Percentiles rank a stretch among this genome's conserved stretches.
These are phyloP conservation scores for Timandra comae DNA, from an alignment of 2,888 invertebrate genomes.

Conservation along the genomic window DNA sequence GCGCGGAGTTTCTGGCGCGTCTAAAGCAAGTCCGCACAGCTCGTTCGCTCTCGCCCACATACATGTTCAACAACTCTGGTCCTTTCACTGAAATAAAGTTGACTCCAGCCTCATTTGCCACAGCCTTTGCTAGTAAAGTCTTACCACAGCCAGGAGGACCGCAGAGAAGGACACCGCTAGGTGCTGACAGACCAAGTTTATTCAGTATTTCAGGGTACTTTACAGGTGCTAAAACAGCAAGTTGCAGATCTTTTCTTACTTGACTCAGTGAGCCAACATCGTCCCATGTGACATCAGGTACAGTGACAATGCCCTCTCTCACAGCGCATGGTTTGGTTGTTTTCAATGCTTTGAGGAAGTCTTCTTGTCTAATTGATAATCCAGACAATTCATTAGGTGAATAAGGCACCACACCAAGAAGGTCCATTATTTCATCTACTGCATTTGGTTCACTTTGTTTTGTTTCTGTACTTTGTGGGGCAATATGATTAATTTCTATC, in stretches of 20 bases:
- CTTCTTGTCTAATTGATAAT: slow-evolving; percentile 83
- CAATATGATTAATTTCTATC: slow-evolving; percentile 28
- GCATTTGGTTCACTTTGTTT: slow-evolving; percentile 36
- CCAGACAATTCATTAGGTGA: slow-evolving; percentile 78
- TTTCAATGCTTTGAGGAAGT: slow-evolving; percentile 87
- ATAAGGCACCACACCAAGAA: slow-evolving; percentile 82
- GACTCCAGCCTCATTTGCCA: slow-evolving; percentile 98
- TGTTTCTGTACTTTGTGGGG: slow-evolving; percentile 17
- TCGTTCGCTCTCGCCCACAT: slow-evolving; percentile 98
- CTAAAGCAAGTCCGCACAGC: slow-evolving; percentile 97
- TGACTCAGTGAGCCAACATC: slow-evolving; percentile 95
- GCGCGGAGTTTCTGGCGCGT: slow-evolving; percentile 94
- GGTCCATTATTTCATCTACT: slow-evolving; percentile 75
- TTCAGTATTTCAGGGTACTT: slow-evolving; percentile 88
- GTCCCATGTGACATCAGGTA: slow-evolving; percentile 98
- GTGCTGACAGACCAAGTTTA: slow-evolving; percentile 85
- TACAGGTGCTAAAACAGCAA: slow-evolving; percentile 95
- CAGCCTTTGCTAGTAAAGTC: slow-evolving; percentile 97
- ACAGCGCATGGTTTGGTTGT: slow-evolving; percentile 94
- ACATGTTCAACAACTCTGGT: slow-evolving; percentile 98
- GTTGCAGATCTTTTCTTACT: slow-evolving; percentile 91
- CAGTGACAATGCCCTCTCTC: slow-evolving; percentile 97
- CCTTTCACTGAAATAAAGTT: slow-evolving; percentile 99
- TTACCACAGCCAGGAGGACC: slow-evolving; percentile 99
- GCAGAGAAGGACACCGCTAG: slow-evolving; percentile 94